Percentiles rank a stretch among this genome's conserved stretches.
Conservation (phyloP, 1,140 invertebrate species). For the Dreissena rostriformis region DNA sequence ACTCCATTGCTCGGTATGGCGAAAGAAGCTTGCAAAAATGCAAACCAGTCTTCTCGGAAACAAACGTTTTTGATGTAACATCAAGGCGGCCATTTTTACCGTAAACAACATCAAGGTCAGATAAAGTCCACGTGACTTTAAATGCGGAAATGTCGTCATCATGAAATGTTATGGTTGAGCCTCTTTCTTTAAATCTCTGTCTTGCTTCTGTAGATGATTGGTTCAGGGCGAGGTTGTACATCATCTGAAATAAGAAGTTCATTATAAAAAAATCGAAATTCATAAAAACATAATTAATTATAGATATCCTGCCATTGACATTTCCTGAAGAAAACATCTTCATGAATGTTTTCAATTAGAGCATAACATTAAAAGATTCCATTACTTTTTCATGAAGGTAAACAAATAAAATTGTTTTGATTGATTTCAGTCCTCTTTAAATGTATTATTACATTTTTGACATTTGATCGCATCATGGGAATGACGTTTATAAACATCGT, state of each 20-base stretch:
- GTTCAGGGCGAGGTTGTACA: constrained; percentile 37
- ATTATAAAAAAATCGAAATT: too few relatives aligned
- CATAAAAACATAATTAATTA: too few relatives aligned
- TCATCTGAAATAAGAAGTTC: constrained; percentile 29
- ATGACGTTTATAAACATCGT: too few relatives aligned
- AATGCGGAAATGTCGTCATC: constrained; percentile 38
- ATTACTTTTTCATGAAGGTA: too few relatives aligned
- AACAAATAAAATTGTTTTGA: too few relatives aligned
- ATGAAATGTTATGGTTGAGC: constrained; percentile 39
- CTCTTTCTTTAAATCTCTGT: constrained; percentile 26
- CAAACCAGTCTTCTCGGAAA: constrained; percentile 24
- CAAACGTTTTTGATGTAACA: constrained; percentile 47
- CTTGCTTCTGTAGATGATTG: constrained; percentile 32
- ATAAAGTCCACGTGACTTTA: constrained; percentile 28
- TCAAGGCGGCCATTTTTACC: constrained; percentile 22
- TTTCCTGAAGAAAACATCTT: too few relatives aligned
- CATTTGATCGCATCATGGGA: too few relatives aligned
- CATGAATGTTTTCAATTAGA: too few relatives aligned
- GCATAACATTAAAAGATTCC: too few relatives aligned
- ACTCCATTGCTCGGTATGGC: constrained; percentile 65
- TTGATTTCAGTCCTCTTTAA: too few relatives aligned
- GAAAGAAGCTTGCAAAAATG: constrained; percentile 59
- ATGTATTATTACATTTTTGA: too few relatives aligned
- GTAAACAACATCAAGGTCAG: constrained; percentile 30
- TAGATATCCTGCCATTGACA: too few relatives aligned